phyloP scores from a whole-genome alignment of 37 sponge, comb jelly and placozoan genomes.

The Crambe crambe region DNA sequence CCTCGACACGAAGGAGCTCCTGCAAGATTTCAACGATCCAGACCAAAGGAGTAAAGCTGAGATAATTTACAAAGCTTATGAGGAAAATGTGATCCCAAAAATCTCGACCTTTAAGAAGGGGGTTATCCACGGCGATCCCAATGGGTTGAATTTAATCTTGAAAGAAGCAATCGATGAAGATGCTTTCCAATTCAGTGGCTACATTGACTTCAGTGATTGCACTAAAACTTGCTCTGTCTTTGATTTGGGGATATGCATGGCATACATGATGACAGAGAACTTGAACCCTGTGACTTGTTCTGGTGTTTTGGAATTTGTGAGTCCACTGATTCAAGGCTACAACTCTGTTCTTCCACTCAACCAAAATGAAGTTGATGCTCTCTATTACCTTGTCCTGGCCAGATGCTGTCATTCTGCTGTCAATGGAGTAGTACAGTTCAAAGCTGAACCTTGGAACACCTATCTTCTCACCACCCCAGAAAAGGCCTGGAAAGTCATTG shows the following conservation, averaged over 20 bases:
- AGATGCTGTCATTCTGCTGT: constrained; percentile 41
- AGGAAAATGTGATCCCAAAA: constrained; percentile 25
- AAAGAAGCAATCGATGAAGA: neutral
- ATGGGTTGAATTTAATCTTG: constrained; percentile 39
- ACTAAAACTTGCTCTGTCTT: constrained; percentile 35
- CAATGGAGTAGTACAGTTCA: constrained; percentile 14
- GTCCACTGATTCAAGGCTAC: constrained; percentile 34
- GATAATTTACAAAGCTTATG: neutral
- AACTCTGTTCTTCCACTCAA: constrained; percentile 10
- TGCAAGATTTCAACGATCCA: neutral
- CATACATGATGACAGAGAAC: constrained; percentile 29
- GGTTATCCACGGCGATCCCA: constrained; percentile 38
- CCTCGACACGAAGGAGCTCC: neutral
- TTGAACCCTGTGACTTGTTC: constrained; percentile 1
- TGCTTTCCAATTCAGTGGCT: neutral
- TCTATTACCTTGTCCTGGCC: constrained; percentile 42
- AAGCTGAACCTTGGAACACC: constrained; percentile 29
- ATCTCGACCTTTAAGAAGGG: constrained; percentile 20
- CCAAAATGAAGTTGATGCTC: constrained; percentile 26
- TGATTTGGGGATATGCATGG: constrained; percentile 38
- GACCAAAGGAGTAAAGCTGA: neutral
- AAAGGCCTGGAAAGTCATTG: constrained; percentile 15
- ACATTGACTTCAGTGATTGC: constrained; percentile 48
- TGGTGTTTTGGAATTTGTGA: constrained; percentile 19
- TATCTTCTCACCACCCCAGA: constrained; percentile 20